phyloP scores from a whole-genome alignment of 2,888 invertebrate genomes.

The Euplexia lucipara region DNA sequence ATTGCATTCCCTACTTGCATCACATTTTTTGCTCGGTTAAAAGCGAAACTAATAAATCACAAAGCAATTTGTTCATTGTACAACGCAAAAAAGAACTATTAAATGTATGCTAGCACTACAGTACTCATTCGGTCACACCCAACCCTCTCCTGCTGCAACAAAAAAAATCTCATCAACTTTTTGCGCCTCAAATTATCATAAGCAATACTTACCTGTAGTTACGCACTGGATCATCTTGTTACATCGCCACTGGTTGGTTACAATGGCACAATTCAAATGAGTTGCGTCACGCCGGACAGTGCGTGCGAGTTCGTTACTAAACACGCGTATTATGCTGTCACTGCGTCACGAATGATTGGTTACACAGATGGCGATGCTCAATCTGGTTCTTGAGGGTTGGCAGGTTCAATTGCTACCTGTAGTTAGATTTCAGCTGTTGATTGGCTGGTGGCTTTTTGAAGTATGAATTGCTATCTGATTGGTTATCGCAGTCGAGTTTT shows the following conservation, averaged over 20 bases:
- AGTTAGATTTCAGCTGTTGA: not conserved
- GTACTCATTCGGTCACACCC: conserved; percentile 3
- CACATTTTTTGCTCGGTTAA: not conserved
- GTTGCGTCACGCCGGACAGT: conserved; percentile 55
- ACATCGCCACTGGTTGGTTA: conserved; percentile 52
- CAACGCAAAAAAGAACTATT: not conserved
- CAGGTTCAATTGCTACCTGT: conserved; percentile 31
- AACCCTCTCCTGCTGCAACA: conserved; percentile 28
- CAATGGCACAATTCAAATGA: conserved; percentile 48
- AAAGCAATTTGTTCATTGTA: not conserved
- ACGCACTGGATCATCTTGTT: conserved; percentile 52
- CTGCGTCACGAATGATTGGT: conserved; percentile 41
- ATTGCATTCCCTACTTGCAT: not conserved
- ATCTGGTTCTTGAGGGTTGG: conserved; percentile 34
- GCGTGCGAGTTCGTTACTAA: conserved; percentile 50
- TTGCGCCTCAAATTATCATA: conserved; percentile 46
- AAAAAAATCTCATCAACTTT: conserved; percentile 54
- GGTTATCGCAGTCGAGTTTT: too few species aligned
- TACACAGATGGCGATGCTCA: conserved; percentile 39
- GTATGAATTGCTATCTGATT: not conserved
- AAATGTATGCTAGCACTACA: not conserved
- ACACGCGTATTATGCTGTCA: conserved; percentile 54
- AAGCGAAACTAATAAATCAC: not conserved
- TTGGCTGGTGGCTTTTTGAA: not conserved
- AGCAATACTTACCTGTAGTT: conserved; percentile 47